These are phyloP conservation scores for Dendrolimus houi DNA, from an alignment of 2,888 invertebrate genomes.

Conservation along the genomic window DNA sequence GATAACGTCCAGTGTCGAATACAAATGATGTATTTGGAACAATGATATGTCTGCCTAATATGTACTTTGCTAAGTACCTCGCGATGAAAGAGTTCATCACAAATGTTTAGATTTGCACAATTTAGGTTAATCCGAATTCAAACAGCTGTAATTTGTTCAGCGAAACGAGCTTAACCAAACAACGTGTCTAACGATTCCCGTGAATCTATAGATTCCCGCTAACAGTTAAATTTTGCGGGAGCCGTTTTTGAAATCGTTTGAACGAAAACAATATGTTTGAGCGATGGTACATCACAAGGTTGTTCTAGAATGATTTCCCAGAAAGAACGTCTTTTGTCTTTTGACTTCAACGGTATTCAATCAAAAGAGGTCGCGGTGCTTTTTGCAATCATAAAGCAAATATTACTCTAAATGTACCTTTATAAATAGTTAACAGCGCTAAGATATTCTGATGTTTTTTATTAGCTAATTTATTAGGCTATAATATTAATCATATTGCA, in stretches of 20 bases:
- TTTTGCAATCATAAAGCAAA: too few relatives aligned
- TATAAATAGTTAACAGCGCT: background rate
- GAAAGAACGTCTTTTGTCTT: slow-evolving; percentile 43
- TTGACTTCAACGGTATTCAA: background rate
- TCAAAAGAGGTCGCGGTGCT: background rate
- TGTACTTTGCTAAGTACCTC: slow-evolving; percentile 10
- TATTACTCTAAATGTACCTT: background rate
- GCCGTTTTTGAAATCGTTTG: slow-evolving; percentile 55
- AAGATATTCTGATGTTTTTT: background rate
- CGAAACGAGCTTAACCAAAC: slow-evolving; percentile 54
- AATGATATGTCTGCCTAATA: slow-evolving; percentile 12
- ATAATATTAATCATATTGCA: background rate
- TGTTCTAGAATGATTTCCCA: slow-evolving; percentile 47
- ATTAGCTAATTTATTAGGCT: background rate
- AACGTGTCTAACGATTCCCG: slow-evolving; percentile 43
- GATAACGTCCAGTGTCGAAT: slow-evolving; percentile 30
- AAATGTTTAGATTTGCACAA: slow-evolving; percentile 33
- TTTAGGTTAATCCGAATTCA: slow-evolving; percentile 27
- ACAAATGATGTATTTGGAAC: slow-evolving; percentile 12
- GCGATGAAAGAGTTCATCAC: slow-evolving; percentile 20
- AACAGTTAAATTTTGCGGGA: slow-evolving; percentile 59
- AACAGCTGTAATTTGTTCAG: slow-evolving; percentile 55
- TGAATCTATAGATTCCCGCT: slow-evolving; percentile 43
- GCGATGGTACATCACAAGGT: slow-evolving; percentile 61
- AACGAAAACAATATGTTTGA: slow-evolving; percentile 65